Evolutionary conservation across 2,797 vertebrate species (phyloP), one percentile per base, ranked within the genome.

Genomic region (Myotis vivesi): DNA sequence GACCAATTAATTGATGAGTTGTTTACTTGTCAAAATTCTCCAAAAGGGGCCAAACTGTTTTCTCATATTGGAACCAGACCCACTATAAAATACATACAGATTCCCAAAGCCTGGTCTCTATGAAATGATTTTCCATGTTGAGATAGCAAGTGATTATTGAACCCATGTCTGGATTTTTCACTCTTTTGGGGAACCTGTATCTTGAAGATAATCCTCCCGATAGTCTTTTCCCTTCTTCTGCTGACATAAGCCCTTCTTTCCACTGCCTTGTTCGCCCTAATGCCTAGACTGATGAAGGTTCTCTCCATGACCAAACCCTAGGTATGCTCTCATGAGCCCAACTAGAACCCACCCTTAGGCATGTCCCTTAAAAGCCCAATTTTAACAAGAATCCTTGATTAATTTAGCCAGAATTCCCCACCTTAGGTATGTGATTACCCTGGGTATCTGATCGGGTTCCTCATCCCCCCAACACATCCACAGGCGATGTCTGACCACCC

Each of bases 21-120:
- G 5, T 71, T 94, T 82, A 83, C n/a, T 57, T 30, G 19, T 62
- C 66, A 83, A 91, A 75, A 93, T 38, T 41, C 86, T 87, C 62
- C 73, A 93, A 92, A 11, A 16, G 3, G 13, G 11, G 41, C 23
- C 30, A 8, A 92, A 28, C 9, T 49, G 5, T 62, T 84, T 62
- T 76, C 22, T 87, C 5, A 57, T 20, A 49, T 11, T 66, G 23
- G n/a, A 81, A 53, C 11, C 41, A 84, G 16, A 55, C 7, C 28
- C 51, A 33, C 12, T 51, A 20, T n/a, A 8, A 1, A n/a, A 51
- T 75, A 12, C 16, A 59, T 30, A 5, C 6, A 41, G 22, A 77
- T 11, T 71, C 22, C 55, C 46, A 77, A 64, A 41, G n/a, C 10
- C 30, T 82, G 3, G 16, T 75, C 62, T 75, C 30, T 51, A 51